A percentile compares a stretch with the other conserved stretches of the same genome.
These are phyloP conservation scores for Eumacrocentrus americanus DNA, from an alignment of 2,888 invertebrate species.

Conservation along the genomic window DNA sequence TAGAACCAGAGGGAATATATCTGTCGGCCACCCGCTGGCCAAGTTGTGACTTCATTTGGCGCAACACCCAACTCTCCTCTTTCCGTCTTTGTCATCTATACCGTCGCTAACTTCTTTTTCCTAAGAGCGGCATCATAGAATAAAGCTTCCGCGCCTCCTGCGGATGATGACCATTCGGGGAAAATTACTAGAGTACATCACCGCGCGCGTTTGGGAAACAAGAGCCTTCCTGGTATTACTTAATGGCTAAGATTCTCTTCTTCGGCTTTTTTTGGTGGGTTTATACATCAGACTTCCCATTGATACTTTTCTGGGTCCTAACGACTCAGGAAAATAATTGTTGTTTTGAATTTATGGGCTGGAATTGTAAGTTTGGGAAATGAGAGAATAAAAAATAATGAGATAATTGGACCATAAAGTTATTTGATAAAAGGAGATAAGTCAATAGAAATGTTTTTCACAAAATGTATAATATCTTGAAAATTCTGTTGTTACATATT, in stretches of 20 bases:
- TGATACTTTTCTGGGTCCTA: background rate
- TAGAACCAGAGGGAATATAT: constrained; percentile 35
- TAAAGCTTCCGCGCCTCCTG: background rate
- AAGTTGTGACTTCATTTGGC: constrained; percentile 60
- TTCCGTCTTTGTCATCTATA: background rate
- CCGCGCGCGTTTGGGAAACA: constrained; percentile 19
- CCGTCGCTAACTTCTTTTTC: background rate
- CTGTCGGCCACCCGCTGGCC: constrained; percentile 57
- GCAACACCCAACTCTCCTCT: constrained; percentile 37
- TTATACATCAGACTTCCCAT: background rate
- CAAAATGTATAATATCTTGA: too few relatives aligned
- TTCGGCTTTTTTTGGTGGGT: background rate
- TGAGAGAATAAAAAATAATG: too few relatives aligned
- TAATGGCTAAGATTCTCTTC: constrained; percentile 12
- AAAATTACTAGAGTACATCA: constrained; percentile 11
- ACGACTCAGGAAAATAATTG: background rate
- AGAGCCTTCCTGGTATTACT: constrained; percentile 25
- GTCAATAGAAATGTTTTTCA: too few relatives aligned
- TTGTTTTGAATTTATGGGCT: too few relatives aligned
- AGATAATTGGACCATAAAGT: too few relatives aligned
- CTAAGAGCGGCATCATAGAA: background rate
- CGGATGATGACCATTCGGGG: constrained; percentile 22
- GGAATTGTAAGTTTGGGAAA: too few relatives aligned
- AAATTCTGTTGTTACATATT: too few relatives aligned
- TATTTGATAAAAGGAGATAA: too few relatives aligned